phyloP scores from a whole-genome alignment of 2,113 vertebrate species.

The Leptobrachium leishanense region DNA sequence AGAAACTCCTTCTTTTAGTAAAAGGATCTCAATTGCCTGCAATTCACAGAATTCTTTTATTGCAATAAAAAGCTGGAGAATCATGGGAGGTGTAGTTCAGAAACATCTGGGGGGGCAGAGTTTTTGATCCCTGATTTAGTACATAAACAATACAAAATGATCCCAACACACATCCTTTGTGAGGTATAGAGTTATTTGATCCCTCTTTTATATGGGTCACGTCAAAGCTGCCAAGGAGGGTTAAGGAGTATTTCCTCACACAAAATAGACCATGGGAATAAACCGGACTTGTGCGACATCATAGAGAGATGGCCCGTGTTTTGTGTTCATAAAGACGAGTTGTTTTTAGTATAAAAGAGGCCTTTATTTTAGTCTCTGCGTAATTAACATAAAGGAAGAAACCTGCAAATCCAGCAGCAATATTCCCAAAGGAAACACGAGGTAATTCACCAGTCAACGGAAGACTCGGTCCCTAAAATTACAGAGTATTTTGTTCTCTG shows the following conservation, averaged over 20 bases:
- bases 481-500: no score
- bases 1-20: no score
- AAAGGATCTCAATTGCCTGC: no score
- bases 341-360: constrained; percentile 33
- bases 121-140: no score
- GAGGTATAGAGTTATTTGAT: constrained; percentile 1
- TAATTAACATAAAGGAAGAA: constrained; percentile 11
- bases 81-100: no score
- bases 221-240: constrained; percentile 29
- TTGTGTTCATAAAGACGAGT: constrained; percentile 37
- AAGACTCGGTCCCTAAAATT: no score
- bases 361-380: constrained; percentile 8
- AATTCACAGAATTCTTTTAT: no score
- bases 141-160: background rate
- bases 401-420: constrained; percentile 1
- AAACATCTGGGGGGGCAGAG: no score
- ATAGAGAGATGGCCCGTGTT: constrained; percentile 8
- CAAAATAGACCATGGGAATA: constrained; percentile 30
- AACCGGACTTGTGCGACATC: constrained; percentile 11
- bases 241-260: constrained; percentile 15
- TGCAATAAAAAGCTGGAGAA: no score
- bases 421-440: no score
- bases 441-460: no score
- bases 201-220: constrained; percentile 32
- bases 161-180: background rate